phyloP scores from a whole-genome alignment of 2,113 vertebrate genomes.

The Myrmophylax atrothorax region DNA sequence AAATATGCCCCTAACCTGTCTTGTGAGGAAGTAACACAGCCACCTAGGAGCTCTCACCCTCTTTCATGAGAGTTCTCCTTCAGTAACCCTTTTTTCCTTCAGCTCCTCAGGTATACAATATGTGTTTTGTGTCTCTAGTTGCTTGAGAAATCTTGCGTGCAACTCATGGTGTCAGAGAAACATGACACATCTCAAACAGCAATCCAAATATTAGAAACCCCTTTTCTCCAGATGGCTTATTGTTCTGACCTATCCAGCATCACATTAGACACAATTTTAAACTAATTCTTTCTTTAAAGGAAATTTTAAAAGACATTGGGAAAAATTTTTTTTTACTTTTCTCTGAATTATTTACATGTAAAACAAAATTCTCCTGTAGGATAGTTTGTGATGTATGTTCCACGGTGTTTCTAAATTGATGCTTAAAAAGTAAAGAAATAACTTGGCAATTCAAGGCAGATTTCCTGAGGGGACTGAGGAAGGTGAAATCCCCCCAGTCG shows the following conservation, averaged over 20 bases:
- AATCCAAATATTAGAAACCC: not conserved
- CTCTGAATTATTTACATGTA: not conserved
- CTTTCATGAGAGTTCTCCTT: not conserved
- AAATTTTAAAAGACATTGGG: not conserved
- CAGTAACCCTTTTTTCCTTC: not conserved
- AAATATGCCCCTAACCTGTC: not conserved
- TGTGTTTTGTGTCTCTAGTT: not conserved
- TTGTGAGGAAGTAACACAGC: not conserved
- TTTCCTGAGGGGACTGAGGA: not conserved
- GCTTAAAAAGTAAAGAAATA: not conserved
- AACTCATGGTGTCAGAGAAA: not conserved
- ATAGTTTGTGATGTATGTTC: not conserved
- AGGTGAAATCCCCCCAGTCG: not conserved
- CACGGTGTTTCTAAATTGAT: not conserved
- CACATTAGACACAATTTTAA: not conserved
- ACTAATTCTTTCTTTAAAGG: not conserved
- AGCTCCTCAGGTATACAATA: not conserved
- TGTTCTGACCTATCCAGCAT: not conserved
- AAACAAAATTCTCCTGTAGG: not conserved
- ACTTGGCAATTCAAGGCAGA: not conserved
- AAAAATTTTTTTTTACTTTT: not conserved
- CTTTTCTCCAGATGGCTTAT: not conserved
- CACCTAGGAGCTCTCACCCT: not conserved
- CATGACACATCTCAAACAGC: not conserved
- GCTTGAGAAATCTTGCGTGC: fast-evolving